These are phyloP conservation scores for Eublepharis macularius DNA, from an alignment of 2,113 vertebrate genomes.

Conservation along the genomic window DNA sequence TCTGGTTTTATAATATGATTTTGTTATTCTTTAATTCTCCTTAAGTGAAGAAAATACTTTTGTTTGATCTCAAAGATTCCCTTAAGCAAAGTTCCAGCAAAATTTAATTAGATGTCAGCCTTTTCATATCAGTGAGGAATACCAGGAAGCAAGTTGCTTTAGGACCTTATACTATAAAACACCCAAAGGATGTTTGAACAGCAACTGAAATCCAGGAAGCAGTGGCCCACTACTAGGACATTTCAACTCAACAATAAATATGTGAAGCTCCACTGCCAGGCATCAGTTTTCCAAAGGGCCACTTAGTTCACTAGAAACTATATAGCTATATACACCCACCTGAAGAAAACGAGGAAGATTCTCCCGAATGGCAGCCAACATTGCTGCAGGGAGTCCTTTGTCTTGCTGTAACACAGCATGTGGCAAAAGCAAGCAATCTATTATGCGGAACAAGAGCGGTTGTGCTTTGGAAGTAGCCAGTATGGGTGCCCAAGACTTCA, in stretches of 20 bases:
- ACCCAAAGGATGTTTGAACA: neutral
- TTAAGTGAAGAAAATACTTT: neutral
- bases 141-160: neutral
- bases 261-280: neutral
- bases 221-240: neutral
- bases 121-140: neutral
- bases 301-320: neutral
- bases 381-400: conserved; percentile 78
- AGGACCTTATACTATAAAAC: neutral
- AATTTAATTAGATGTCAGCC: neutral
- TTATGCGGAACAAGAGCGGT: conserved; percentile 89
- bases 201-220: neutral
- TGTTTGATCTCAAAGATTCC: neutral
- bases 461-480: conserved; percentile 93
- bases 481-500: conserved; percentile 94
- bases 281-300: conserved; percentile 9
- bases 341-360: conserved; percentile 92
- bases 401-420: conserved; percentile 90
- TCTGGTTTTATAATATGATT: neutral
- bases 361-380: conserved; percentile 84
- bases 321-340: conserved; percentile 68
- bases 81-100: neutral
- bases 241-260: neutral
- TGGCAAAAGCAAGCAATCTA: conserved; percentile 89
- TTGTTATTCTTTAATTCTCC: neutral